Base-by-base conservation (phyloP, 2,888 invertebrate species). In the Myopa testacea region DNA sequence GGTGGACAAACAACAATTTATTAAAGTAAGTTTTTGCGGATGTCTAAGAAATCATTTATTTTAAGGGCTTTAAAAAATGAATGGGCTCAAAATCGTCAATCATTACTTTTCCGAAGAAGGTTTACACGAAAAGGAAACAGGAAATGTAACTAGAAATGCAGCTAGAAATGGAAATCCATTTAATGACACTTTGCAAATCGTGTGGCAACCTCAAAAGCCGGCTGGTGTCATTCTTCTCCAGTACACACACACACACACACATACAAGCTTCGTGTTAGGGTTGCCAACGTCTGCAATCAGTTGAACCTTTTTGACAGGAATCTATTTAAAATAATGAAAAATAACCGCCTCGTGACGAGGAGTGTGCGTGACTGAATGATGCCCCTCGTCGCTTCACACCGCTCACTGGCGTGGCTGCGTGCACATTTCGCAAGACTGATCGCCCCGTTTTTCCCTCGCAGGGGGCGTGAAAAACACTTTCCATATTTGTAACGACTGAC, bases 321-420 rank as follows among this genome's bases (percentile, higher is more conserved):
- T 81, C 80, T 81, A 78, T 81, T 81, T 81, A 78, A 79, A 81
- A 81, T 80, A 80, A 40, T 73, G 63, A 76, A 68, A 78, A 80
- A 78, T 72, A 79, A 78, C 75, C 75, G 69, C 62, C 74, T 62
- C n/a, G n/a, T 14, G 78, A 75, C 76, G 71, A 75, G 71, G 68
- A 69, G 78, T 78, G 81, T 81, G 81, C 81, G 80, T 81, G 81
- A 81, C 81, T 80, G 75, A 78, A 81, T 16, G 37, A 7, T 19
- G 40, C 40, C 55, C n/a, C 19, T 3, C 12, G 68, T 60, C 19
- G 19, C 5, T 10, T 40, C 34, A 14, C 55, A 55, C 1, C n/a
- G 3, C 19, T 19, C 34, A n/a, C n/a, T 52, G n/a, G n/a, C n/a
- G n/a, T n/a, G n/a, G n/a, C n/a, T n/a, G n/a, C n/a, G n/a, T n/a